phyloP scores from a whole-genome alignment of 2,888 invertebrate genomes.

The Drosophila buzzatii region DNA sequence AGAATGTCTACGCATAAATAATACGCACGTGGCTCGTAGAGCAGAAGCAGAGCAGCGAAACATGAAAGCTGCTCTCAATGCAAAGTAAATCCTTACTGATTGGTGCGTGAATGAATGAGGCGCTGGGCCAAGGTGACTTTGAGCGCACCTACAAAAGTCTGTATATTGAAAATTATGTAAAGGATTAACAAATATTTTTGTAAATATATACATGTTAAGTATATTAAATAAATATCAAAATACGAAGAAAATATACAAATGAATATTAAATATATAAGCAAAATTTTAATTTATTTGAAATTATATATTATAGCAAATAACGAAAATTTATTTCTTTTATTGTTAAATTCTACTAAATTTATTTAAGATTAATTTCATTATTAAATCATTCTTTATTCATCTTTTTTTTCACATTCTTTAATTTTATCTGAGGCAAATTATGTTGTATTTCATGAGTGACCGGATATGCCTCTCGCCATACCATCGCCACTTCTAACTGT shows the following conservation, averaged over 20 bases:
- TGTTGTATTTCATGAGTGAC: neutral
- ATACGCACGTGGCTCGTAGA: constrained; percentile 61
- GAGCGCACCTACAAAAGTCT: neutral
- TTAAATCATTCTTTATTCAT: no score
- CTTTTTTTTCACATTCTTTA: neutral
- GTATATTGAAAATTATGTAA: neutral
- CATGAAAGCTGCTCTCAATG: constrained; percentile 27
- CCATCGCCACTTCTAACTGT: constrained; percentile 55
- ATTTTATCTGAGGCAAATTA: neutral
- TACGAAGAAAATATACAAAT: no score
- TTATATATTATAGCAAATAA: neutral
- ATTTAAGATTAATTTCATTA: no score
- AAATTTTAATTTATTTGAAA: neutral
- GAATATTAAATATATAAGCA: no score
- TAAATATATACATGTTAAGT: no score
- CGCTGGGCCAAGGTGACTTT: neutral
- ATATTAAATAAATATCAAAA: no score
- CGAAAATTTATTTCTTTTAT: neutral
- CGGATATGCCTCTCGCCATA: neutral
- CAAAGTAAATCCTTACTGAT: constrained; percentile 40
- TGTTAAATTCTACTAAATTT: no score
- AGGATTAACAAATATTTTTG: neutral
- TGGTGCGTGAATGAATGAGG: constrained; percentile 18
- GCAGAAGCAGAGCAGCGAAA: constrained; percentile 5
- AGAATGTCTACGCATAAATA: constrained; percentile 78